Percentiles rank a stretch among this genome's conserved stretches.
phyloP scores from a whole-genome alignment of 1,140 invertebrate genomes.

The Sesamia nonagrioides region DNA sequence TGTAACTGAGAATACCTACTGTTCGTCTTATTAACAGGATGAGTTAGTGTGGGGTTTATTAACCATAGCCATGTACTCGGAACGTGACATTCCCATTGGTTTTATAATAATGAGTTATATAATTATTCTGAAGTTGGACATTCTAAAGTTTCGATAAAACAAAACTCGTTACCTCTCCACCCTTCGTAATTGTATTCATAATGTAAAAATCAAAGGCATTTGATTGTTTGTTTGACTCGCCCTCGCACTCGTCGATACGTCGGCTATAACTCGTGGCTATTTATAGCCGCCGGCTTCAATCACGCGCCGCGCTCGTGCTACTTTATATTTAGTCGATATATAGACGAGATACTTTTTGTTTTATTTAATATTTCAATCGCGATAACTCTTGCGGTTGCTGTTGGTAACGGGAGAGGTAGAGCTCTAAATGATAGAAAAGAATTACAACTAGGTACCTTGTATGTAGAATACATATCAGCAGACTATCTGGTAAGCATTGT shows the following conservation, averaged over 20 bases:
- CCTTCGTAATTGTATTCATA: not conserved
- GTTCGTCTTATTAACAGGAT: not conserved
- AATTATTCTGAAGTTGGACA: too few species aligned
- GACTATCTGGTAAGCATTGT: not conserved
- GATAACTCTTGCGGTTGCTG: not conserved
- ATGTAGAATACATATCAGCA: not conserved
- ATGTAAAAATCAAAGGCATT: slow-evolving; percentile 9
- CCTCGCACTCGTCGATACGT: slow-evolving; percentile 62
- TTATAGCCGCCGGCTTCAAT: slow-evolving; percentile 56
- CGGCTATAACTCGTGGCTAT: slow-evolving; percentile 62
- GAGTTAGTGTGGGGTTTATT: not conserved
- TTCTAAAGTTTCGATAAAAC: not conserved
- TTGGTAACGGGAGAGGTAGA: not conserved
- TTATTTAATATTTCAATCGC: slow-evolving; percentile 24
- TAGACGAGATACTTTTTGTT: slow-evolving; percentile 6
- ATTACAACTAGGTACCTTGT: not conserved
- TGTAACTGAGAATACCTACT: not conserved
- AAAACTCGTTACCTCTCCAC: not conserved
- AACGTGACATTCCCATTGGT: not conserved
- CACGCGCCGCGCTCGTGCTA: slow-evolving; percentile 52
- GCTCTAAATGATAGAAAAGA: not conserved
- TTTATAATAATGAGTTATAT: too few species aligned
- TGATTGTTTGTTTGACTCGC: slow-evolving; percentile 66
- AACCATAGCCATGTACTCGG: not conserved
- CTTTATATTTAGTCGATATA: slow-evolving; percentile 25